Evolutionary conservation across 2,113 vertebrate species (phyloP).

Genomic region (Rattus rattus): DNA sequence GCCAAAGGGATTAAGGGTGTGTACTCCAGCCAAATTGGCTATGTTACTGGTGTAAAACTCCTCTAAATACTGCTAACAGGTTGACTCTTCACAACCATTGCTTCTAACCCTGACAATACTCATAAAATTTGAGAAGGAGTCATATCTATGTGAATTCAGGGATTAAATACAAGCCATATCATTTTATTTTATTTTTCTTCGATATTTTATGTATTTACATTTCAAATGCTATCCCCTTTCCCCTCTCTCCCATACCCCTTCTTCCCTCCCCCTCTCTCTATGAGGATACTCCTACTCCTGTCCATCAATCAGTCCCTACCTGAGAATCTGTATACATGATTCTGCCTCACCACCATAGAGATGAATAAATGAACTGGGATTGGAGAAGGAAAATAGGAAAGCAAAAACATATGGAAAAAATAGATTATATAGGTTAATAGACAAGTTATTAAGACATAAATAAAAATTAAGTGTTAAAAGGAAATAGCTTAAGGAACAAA

Average conservation of each 20-base stretch:
- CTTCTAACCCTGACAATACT: not conserved
- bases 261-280: too few species aligned
- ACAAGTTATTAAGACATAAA: not conserved
- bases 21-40: too few species aligned
- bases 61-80: not conserved
- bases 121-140: not conserved
- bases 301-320: not conserved
- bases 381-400: not conserved
- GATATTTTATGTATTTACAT: too few species aligned
- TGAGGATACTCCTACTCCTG: not conserved
- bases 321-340: not conserved
- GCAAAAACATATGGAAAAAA: not conserved
- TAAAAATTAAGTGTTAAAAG: not conserved
- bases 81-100: not conserved
- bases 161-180: not conserved
- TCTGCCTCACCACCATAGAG: not conserved
- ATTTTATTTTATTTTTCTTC: too few species aligned
- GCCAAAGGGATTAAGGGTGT: too few species aligned
- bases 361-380: not conserved
- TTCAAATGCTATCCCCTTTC: too few species aligned
- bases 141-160: not conserved
- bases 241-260: too few species aligned
- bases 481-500: not conserved
- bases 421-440: not conserved
- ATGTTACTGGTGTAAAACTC: too few species aligned